These are phyloP conservation scores for Cheilosia vernalis DNA, from an alignment of 2,888 invertebrate genomes.

Conservation along the genomic window DNA sequence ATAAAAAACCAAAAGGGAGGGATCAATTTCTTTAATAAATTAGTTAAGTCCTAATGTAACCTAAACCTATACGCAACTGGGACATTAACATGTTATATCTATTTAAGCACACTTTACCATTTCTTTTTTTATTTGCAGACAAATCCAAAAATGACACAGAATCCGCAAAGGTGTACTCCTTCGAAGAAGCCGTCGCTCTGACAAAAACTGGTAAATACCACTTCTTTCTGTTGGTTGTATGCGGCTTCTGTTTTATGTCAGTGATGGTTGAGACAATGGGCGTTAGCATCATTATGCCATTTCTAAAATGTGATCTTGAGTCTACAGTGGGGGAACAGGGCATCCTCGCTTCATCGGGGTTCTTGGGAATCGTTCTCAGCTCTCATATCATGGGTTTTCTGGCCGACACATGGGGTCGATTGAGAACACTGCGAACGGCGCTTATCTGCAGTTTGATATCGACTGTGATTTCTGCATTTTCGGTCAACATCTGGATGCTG, in stretches of 20 bases:
- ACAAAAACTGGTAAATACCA: constrained; percentile 87
- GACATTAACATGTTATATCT: neutral
- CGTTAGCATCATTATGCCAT: constrained; percentile 87
- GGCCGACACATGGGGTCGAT: constrained; percentile 90
- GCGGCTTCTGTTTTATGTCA: constrained; percentile 87
- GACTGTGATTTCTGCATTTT: constrained; percentile 86
- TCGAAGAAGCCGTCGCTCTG: constrained; percentile 80
- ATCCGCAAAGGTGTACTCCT: constrained; percentile 76
- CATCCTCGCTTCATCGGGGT: constrained; percentile 87
- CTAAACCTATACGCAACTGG: too few species aligned
- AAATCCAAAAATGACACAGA: constrained; percentile 25
- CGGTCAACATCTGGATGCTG: constrained; percentile 86
- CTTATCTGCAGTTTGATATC: constrained; percentile 85
- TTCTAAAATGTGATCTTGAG: constrained; percentile 87
- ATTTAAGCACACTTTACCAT: neutral
- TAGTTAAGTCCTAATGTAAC: neutral
- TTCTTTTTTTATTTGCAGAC: constrained; percentile 17
- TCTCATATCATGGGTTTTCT: constrained; percentile 92
- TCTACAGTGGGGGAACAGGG: constrained; percentile 86
- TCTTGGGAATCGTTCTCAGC: constrained; percentile 88
- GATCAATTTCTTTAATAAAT: neutral
- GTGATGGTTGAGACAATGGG: constrained; percentile 88
- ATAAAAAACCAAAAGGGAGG: too few species aligned
- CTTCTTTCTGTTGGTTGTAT: constrained; percentile 85
- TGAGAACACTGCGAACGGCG: constrained; percentile 85